Conservation (phyloP, 1,140 invertebrate species). For the Phymorhynchus buccinoides region DNA sequence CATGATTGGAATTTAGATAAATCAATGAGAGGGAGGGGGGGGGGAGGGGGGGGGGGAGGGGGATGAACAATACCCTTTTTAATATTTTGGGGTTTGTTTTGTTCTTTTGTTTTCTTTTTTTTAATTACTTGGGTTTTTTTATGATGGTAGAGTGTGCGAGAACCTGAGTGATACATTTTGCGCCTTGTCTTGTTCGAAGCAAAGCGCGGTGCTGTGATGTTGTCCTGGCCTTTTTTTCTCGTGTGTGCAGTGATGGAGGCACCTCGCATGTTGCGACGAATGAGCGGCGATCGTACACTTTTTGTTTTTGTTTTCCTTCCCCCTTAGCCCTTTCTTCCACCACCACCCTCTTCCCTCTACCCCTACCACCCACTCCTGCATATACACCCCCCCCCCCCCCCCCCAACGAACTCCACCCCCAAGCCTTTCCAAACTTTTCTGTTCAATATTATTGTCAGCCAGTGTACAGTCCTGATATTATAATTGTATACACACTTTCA, state of each 20-base stretch:
- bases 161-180: neutral
- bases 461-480: slow-evolving; percentile 7
- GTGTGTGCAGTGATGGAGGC: neutral
- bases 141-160: neutral
- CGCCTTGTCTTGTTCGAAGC: neutral
- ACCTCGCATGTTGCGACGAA: neutral
- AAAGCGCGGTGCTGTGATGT: no score
- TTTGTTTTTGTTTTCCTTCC: neutral
- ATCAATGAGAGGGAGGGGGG: no score
- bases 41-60: no score
- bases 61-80: no score
- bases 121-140: neutral
- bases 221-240: neutral
- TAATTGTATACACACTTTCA: slow-evolving; percentile 11
- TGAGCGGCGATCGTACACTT: neutral
- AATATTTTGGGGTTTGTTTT: neutral
- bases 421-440: neutral
- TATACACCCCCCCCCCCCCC: neutral
- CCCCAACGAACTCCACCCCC: no score
- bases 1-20: no score
- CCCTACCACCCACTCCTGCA: neutral
- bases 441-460: neutral
- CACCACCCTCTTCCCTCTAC: neutral
- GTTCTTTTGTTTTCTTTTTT: neutral
- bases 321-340: neutral